These are phyloP conservation scores for Drosophila oshimai DNA, from an alignment of 1,140 invertebrate genomes.

Conservation along the genomic window DNA sequence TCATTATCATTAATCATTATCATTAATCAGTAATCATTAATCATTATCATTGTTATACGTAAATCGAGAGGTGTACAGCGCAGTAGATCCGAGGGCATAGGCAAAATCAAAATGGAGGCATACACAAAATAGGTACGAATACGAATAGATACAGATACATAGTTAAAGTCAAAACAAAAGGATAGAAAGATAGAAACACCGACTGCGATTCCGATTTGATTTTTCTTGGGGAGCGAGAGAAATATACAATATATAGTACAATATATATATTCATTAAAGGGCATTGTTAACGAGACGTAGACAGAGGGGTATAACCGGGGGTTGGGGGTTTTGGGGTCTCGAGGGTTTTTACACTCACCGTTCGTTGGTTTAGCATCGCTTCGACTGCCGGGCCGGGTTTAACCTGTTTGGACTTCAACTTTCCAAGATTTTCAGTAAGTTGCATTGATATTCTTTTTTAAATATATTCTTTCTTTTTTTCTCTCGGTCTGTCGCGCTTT, in stretches of 20 bases:
- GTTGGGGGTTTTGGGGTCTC: neutral
- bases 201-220: conserved; percentile 3
- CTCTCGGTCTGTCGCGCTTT: neutral
- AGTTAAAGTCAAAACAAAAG: conserved; percentile 22
- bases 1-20: conserved; percentile 25
- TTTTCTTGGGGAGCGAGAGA: neutral
- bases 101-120: conserved; percentile 40
- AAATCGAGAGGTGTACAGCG: conserved; percentile 2
- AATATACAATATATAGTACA: neutral
- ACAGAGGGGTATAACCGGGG: neutral
- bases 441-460: conserved; percentile 1
- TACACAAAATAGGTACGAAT: conserved; percentile 13
- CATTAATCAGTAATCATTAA: too few species aligned
- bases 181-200: conserved; percentile 3
- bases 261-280: neutral
- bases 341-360: conserved; percentile 25
- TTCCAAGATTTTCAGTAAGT: conserved; percentile 40
- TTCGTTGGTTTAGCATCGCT: conserved; percentile 28
- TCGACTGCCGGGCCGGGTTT: conserved; percentile 33
- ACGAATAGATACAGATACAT: conserved; percentile 11
- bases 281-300: neutral
- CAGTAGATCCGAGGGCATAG: conserved; percentile 18
- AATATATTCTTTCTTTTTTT: neutral
- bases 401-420: conserved; percentile 47
- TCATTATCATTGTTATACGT: neutral